phyloP scores from a whole-genome alignment of 2,113 vertebrate genomes.

The Rhabdomys dilectus region DNA sequence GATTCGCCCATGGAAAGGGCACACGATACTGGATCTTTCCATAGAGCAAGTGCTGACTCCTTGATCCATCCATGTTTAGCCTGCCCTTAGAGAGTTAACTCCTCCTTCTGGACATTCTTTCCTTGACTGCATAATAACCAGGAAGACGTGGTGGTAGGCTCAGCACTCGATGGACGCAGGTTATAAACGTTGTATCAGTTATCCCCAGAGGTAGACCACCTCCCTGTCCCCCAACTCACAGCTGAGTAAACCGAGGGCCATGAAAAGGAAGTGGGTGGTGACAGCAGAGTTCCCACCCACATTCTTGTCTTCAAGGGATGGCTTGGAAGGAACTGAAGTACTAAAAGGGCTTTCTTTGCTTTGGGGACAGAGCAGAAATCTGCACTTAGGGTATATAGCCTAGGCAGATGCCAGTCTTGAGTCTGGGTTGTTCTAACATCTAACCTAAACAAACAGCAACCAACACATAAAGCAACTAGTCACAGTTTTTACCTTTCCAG shows the following conservation, averaged over 20 bases:
- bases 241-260: neutral
- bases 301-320: too few relatives aligned
- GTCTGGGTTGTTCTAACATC: neutral
- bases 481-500: slow-evolving; percentile 93
- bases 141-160: neutral
- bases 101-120: neutral
- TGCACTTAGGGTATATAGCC: neutral
- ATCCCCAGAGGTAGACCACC: neutral
- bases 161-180: accelerated
- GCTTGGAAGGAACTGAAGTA: neutral
- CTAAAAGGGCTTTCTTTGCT: too few relatives aligned
- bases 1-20: too few relatives aligned
- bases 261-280: neutral
- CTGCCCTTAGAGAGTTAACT: neutral
- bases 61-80: accelerated
- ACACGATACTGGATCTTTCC: neutral
- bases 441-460: neutral
- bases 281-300: neutral
- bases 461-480: neutral
- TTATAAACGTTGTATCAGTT: accelerated
- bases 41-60: neutral
- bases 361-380: too few relatives aligned
- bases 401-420: neutral
- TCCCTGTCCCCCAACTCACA: neutral
- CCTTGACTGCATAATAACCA: neutral